phyloP scores from a whole-genome alignment of 2,888 invertebrate species.

The Lacanobia oleracea region DNA sequence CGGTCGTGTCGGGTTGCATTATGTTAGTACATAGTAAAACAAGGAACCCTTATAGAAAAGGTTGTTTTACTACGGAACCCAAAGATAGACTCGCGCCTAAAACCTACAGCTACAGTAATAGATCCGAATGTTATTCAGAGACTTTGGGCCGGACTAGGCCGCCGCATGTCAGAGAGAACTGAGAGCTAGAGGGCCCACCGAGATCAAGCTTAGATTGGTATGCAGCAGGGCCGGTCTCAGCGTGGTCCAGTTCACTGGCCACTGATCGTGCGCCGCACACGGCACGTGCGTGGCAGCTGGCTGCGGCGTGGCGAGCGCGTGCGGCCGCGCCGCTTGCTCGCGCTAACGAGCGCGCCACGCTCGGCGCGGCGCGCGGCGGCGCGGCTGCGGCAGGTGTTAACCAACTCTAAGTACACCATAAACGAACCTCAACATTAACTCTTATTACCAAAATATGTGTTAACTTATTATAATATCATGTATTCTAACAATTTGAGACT shows the following conservation, averaged over 20 bases:
- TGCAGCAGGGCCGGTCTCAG: neutral
- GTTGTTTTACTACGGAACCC: too few relatives aligned
- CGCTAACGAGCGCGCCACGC: slow-evolving; percentile 30
- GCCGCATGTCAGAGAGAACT: too few relatives aligned
- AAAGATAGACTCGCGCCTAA: too few relatives aligned
- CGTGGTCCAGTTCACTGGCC: neutral
- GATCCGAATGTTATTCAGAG: too few relatives aligned
- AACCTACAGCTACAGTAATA: too few relatives aligned
- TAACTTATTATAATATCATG: slow-evolving; percentile 6
- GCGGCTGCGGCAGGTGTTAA: slow-evolving; percentile 20
- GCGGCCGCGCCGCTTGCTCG: neutral
- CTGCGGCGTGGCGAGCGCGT: neutral
- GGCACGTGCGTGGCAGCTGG: neutral
- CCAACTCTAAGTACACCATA: slow-evolving; percentile 16
- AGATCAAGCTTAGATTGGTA: too few relatives aligned
- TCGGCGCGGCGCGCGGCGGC: too few relatives aligned
- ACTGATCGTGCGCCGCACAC: neutral
- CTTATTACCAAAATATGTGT: slow-evolving; percentile 21
- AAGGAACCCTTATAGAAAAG: too few relatives aligned
- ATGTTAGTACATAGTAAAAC: too few relatives aligned
- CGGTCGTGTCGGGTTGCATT: too few relatives aligned
- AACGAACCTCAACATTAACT: slow-evolving; percentile 14
- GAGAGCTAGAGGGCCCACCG: too few relatives aligned
- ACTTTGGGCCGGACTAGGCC: too few relatives aligned
- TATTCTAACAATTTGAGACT: slow-evolving; percentile 21